Evolutionary conservation across 2,113 vertebrate species (phyloP).

Genomic region (Fregata magnificens): DNA sequence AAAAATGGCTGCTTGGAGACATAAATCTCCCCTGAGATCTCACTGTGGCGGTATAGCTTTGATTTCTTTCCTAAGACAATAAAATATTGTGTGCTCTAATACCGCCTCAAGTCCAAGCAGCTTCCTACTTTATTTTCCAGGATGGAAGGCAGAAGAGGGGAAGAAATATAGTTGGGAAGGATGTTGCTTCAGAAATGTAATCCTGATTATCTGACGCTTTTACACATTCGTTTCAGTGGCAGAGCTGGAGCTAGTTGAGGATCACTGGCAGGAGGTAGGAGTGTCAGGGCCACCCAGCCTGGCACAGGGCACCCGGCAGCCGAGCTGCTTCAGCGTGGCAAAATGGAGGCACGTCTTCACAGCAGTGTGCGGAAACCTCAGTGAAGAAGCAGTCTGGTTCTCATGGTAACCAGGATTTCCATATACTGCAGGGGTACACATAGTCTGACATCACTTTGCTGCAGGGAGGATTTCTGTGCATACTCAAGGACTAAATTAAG

Average conservation of each 20-base stretch:
- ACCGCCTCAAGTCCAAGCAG: neutral
- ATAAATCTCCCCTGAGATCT: neutral
- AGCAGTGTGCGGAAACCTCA: neutral
- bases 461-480: slow-evolving; percentile 62
- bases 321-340: neutral
- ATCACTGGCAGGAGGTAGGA: neutral
- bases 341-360: slow-evolving; percentile 29
- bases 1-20: slow-evolving; percentile 26
- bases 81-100: neutral
- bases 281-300: neutral
- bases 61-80: neutral
- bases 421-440: slow-evolving; percentile 49
- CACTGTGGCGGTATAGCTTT: neutral
- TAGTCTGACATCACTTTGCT: slow-evolving; percentile 64
- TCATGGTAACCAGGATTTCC: slow-evolving; percentile 70
- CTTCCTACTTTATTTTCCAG: neutral
- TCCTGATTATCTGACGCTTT: neutral
- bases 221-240: neutral
- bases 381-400: slow-evolving; percentile 38
- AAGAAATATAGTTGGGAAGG: neutral
- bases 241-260: neutral
- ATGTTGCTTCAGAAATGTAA: neutral
- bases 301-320: neutral
- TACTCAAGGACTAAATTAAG: slow-evolving; percentile 31
- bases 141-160: neutral